Percentiles rank a stretch among this genome's conserved stretches.
These are phyloP conservation scores for Lacerta agilis DNA, from an alignment of 2,797 vertebrate species.

Conservation along the genomic window DNA sequence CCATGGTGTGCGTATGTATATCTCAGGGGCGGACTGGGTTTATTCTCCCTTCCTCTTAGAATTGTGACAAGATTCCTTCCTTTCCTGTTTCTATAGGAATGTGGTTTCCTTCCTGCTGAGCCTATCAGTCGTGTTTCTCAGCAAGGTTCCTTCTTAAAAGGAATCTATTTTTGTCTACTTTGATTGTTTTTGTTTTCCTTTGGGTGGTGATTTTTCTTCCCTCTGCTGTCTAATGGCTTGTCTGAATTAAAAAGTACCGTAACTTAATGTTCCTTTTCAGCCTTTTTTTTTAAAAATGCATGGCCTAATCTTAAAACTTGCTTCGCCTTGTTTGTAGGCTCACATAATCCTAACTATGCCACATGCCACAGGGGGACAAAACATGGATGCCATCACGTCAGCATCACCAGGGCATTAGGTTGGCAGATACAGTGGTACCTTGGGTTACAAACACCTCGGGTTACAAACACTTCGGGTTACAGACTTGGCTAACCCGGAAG, in stretches of 20 bases:
- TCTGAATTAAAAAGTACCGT: neutral
- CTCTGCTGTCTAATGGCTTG: conserved; percentile 28
- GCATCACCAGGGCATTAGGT: neutral
- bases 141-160: conserved; percentile 51
- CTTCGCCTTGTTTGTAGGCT: neutral
- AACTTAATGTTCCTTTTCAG: neutral
- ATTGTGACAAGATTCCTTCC: conserved; percentile 55
- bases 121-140: conserved; percentile 56
- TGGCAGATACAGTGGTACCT: too few relatives aligned
- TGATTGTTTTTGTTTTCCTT: conserved; percentile 47
- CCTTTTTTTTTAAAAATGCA: neutral
- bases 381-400: neutral
- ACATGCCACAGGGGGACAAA: neutral
- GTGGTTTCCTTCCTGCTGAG: conserved; percentile 69
- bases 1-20: neutral
- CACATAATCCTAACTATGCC: neutral
- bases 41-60: neutral
- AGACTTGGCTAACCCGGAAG: too few relatives aligned
- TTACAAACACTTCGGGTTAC: too few relatives aligned
- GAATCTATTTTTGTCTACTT: conserved; percentile 3
- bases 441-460: too few relatives aligned
- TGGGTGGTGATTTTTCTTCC: conserved; percentile 48
- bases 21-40: conserved; percentile 18
- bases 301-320: neutral
- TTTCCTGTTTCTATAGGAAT: conserved; percentile 61